Evolutionary conservation across 2,888 invertebrate genomes (phyloP), one percentile per base, ranked within the genome.

Genomic region (Mesoligia furuncula): DNA sequence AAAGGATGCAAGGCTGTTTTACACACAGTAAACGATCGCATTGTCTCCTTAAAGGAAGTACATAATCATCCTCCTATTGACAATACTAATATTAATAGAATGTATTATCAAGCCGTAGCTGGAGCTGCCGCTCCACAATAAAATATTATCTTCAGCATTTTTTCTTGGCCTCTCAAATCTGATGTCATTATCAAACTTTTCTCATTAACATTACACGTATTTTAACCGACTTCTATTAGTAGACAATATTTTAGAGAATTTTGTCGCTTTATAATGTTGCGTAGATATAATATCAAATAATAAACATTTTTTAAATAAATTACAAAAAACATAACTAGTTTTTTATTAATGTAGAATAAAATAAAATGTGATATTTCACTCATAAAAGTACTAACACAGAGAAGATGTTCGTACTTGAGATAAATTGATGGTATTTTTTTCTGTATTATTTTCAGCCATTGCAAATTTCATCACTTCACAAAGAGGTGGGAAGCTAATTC

Each of bases 11-110:
- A 70, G 2, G 78, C 81, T 11, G 31, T 42, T 7, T 36, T 73
- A 4, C 66, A 83, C 7, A 78, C 78, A 7, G 0, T 68, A 27
- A 54, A 64, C 3, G 72, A 81, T 13, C 11, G 36, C 5, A 82
- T 82, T 42, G 36, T 78, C 13, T 54, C 36, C 4, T 45, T 31
- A 27, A 82, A 64, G 31, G 9, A 61, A 31, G 15, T 31, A 20
- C 81, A 82, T 9, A 82, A 71, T 51, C 83, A 82, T 54, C 39
- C 51, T 1, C 45, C 82, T 11, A 54, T 36, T n/a, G 39, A 8
- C 4, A 75, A 7, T 39, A 4, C 17, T 7, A 74, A 36, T 36
- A 74, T 48, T 4, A 45, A 36, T 15, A 57, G 24, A 42, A 24
- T 73, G 73, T 31, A 17, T 54, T 73, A 8, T 39, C 15, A 39